Conservation (phyloP, 2,888 invertebrate species). For the Drosophila trichaetosa region DNA sequence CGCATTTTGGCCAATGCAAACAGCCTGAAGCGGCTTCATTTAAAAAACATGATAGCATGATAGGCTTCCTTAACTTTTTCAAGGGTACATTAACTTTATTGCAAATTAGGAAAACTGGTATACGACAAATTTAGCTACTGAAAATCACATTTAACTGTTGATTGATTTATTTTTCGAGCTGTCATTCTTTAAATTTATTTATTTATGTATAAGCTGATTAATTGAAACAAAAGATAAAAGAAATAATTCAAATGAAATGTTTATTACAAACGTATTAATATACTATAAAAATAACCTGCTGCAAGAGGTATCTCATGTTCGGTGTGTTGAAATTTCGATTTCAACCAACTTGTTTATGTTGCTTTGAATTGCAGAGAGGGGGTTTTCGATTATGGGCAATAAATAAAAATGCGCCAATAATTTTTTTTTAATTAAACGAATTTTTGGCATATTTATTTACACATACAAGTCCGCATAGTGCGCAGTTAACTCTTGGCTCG, state of each 20-base stretch:
- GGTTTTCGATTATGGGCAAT: conserved; percentile 61
- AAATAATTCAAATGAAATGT: not conserved
- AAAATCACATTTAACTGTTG: not conserved
- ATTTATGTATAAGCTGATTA: not conserved
- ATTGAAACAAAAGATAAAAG: not conserved
- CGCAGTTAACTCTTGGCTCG: conserved; percentile 13
- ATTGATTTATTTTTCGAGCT: not conserved
- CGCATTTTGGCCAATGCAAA: conserved; percentile 80
- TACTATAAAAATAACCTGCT: conserved; percentile 2
- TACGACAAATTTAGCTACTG: not conserved
- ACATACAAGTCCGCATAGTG: conserved; percentile 30
- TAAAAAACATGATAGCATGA: conserved; percentile 73
- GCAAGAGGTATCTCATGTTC: conserved; percentile 21
- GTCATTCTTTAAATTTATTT: conserved; percentile 1
- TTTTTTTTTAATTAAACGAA: conserved; percentile 76
- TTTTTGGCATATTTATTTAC: conserved; percentile 63
- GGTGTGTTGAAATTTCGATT: not conserved
- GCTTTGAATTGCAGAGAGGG: conserved; percentile 15
- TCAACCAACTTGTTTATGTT: conserved; percentile 29
- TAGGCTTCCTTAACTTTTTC: conserved; percentile 16
- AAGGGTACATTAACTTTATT: conserved; percentile 5
- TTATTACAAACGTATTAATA: not conserved
- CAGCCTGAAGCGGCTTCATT: conserved; percentile 74
- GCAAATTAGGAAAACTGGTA: not conserved
- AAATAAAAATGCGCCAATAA: conserved; percentile 71